Conservation (phyloP, 1,140 invertebrate species). For the Lysiphlebus fabarum region DNA sequence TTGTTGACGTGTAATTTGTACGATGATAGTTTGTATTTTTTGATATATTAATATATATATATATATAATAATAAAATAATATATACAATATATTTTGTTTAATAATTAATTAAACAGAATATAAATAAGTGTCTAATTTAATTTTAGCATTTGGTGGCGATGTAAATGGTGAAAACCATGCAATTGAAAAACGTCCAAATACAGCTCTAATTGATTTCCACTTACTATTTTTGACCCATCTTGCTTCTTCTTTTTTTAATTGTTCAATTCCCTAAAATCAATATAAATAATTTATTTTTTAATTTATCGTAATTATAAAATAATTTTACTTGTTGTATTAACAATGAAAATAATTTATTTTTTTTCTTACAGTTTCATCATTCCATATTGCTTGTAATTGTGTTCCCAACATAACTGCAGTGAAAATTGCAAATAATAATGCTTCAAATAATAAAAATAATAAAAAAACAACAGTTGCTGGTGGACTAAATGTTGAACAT, state of each 20-base stretch:
- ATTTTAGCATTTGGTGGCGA: constrained; percentile 69
- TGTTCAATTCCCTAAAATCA: constrained; percentile 93
- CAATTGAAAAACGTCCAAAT: constrained; percentile 88
- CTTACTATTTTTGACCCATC: constrained; percentile 85
- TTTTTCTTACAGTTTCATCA: constrained; percentile 86
- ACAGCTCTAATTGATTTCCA: constrained; percentile 94
- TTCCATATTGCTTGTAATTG: constrained; percentile 98
- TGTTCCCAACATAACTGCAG: constrained; percentile 94
- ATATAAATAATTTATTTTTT: too few species aligned
- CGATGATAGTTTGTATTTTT: too few species aligned
- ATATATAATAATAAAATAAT: neutral
- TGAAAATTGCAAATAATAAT: constrained; percentile 97
- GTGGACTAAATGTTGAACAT: constrained; percentile 89
- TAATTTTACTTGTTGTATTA: too few species aligned
- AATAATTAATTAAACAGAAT: constrained; percentile 62
- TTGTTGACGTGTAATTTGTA: too few species aligned
- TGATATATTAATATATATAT: constrained; percentile 2
- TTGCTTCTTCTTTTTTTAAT: constrained; percentile 87
- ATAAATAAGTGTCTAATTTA: constrained; percentile 72
- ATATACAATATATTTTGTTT: neutral
- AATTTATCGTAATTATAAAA: too few species aligned
- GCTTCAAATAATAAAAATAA: constrained; percentile 96
- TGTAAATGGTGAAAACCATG: constrained; percentile 94
- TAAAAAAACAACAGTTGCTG: constrained; percentile 91
- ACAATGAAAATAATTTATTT: constrained; percentile 26